phyloP scores from a whole-genome alignment of 2,888 invertebrate species.

The Cerastis rubricosa region DNA sequence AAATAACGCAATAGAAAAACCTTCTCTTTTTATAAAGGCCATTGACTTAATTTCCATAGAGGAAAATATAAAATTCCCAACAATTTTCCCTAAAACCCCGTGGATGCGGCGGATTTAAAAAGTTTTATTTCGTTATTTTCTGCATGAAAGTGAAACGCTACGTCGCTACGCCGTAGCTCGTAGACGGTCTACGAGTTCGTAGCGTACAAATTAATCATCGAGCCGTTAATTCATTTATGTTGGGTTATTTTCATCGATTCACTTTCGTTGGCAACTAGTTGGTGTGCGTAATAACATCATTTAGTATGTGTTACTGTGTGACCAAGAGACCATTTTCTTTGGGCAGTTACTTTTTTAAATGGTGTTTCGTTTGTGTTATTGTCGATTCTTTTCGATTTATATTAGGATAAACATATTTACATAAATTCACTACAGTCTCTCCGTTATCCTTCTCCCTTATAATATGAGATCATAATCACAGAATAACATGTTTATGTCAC shows the following conservation, averaged over 20 bases:
- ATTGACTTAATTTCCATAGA: conserved; percentile 18
- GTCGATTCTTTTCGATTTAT: background rate
- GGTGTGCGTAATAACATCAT: conserved; percentile 34
- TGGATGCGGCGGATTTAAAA: conserved; percentile 14
- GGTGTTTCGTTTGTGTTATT: background rate
- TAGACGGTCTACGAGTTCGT: conserved; percentile 70
- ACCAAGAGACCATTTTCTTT: conserved; percentile 1
- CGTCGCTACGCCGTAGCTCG: conserved; percentile 61
- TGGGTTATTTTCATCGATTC: conserved; percentile 61
- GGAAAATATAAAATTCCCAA: conserved; percentile 17
- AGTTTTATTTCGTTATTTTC: conserved; percentile 32
- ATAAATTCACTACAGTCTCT: background rate
- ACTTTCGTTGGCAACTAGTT: conserved; percentile 48
- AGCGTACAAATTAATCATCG: conserved; percentile 66
- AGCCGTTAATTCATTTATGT: conserved; percentile 64
- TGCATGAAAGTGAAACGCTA: conserved; percentile 60
- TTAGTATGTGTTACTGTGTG: conserved; percentile 23
- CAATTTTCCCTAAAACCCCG: conserved; percentile 13
- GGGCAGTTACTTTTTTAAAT: background rate
- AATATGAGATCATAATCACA: conserved; percentile 25
- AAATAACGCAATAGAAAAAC: conserved; percentile 45
- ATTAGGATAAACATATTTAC: background rate
- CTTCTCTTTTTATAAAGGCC: conserved; percentile 38
- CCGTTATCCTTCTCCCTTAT: conserved; percentile 22
- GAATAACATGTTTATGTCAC: conserved; percentile 41